These are phyloP conservation scores for Megaleporinus macrocephalus DNA, from an alignment of 2,113 vertebrate genomes.

Conservation along the genomic window DNA sequence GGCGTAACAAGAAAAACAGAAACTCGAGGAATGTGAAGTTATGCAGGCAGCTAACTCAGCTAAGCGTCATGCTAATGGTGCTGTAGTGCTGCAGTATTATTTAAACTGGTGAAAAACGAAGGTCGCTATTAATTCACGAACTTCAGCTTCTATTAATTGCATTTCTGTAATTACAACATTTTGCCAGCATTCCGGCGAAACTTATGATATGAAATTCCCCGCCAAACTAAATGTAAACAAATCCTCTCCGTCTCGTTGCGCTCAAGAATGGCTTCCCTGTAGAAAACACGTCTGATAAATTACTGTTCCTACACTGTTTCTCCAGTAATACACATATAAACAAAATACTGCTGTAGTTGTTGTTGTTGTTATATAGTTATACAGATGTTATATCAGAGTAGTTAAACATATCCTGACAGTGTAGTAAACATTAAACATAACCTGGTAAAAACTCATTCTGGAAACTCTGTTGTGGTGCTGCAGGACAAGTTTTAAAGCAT, in stretches of 20 bases:
- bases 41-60: too few relatives aligned
- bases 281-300: conserved; percentile 6
- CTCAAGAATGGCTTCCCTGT: not conserved
- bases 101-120: not conserved
- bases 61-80: too few relatives aligned
- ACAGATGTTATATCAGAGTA: not conserved
- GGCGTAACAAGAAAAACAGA: too few relatives aligned
- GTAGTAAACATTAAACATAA: too few relatives aligned
- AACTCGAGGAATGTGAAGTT: too few relatives aligned
- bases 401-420: not conserved
- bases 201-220: not conserved
- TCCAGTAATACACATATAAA: not conserved
- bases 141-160: not conserved
- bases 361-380: not conserved
- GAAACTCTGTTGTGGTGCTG: too few relatives aligned
- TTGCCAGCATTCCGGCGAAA: not conserved
- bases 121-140: not conserved
- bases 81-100: not conserved
- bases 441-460: too few relatives aligned
- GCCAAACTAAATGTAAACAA: conserved; percentile 16
- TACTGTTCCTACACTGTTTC: not conserved
- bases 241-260: not conserved
- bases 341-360: not conserved
- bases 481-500: too few relatives aligned
- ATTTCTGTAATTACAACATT: not conserved